Evolutionary conservation across 2,797 vertebrate genomes (phyloP), one percentile per base, ranked within the genome.

Genomic region (Enteromius anoplus): DNA sequence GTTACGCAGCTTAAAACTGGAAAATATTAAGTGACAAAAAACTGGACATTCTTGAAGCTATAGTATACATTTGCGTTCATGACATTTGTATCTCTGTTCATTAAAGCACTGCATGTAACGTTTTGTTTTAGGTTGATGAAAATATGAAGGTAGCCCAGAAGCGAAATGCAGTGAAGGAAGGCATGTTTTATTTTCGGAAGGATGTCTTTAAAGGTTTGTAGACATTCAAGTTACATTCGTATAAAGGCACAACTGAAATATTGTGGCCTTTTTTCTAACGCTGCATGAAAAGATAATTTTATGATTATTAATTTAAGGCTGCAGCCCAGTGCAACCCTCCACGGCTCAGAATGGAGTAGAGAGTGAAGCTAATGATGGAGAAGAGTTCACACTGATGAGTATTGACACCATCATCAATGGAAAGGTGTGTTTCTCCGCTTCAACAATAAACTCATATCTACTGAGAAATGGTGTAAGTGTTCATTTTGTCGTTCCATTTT

Each of bases 361-460:
- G 81, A 84, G 19, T 0, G 91, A 93, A 0, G 65, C 86, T 12
- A 70, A 47, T 2, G 80, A 90, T 0, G 70, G 92, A 0, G 98
- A 98, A 86, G 97, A 99, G 75, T 99, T 96, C 89, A 91, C 89
- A 0, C 92, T 98, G 82, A 99, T 99, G 98, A 98, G 96, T 92
- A 97, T 99, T 15, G 97, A 99, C 91, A 98, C 97, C 0, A 98
- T 99, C 92, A 98, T 99, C 92, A 99, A 98, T 1, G 98, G 98
- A 87, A 99, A 99, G 96, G 98, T 99, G 73, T 64, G 29, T 64
- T 37, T 19, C 21, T 80, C 17, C n/a, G 66, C 60, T 64, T 64
- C 60, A 32, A 32, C 14, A 8, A 32, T 17, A 32, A 32, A 6
- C 26, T 64, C 3, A 0, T 3, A 5, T 1, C 1, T 7, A 7